Base-by-base conservation (phyloP, 2,797 vertebrate genomes). In the Hephaestus fuliginosus region DNA sequence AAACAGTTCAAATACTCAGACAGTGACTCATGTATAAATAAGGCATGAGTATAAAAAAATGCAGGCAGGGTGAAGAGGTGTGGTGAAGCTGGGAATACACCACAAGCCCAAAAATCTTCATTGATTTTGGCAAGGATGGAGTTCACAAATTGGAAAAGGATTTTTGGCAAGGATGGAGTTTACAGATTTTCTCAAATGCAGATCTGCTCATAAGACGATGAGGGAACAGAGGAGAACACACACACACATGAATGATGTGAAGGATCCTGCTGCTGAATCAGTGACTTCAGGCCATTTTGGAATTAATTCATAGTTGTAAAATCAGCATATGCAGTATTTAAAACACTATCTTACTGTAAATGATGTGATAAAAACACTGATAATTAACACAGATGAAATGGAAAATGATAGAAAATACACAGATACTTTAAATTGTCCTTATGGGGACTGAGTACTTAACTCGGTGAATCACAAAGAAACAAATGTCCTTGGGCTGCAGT, bases 1-100 rank as follows among this genome's bases (percentile, higher is more conserved):
- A 66, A 74, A 51, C 36, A n/a, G 44, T 44, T 75, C 22, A 68
- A 65, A 74, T 12, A 15, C 65, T 28, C 66, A 76, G 67, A 62
- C 63, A 51, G n/a, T 78, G 74, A 69, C 62, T 79, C 61, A 33
- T 53, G 20, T 12, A 55, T 71, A 43, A 68, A 76, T 76, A 58
- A 74, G 56, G 20, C 44, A 78, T 46, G 53, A 52, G n/a, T 36
- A 41, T 63, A 25, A 52, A 53, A 58, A 61, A 60, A 56, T 33
- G 46, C 63, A 71, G 11, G 18, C 20, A 1, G 44, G 30, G 30
- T n/a, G 17, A 80, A 11, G 20, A 60, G 53, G 41, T 30, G 33
- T 60, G 41, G 17, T 33, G 18, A 71, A 30, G 58, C 28, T 36
- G 14, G 46, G 33, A 46, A 20, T 25, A 56, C 46, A 48, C 41